A percentile compares a stretch with the other conserved stretches of the same genome.
Evolutionary conservation across 1,140 invertebrate species (phyloP).

Genomic region (Dendrolimus kikuchii): DNA sequence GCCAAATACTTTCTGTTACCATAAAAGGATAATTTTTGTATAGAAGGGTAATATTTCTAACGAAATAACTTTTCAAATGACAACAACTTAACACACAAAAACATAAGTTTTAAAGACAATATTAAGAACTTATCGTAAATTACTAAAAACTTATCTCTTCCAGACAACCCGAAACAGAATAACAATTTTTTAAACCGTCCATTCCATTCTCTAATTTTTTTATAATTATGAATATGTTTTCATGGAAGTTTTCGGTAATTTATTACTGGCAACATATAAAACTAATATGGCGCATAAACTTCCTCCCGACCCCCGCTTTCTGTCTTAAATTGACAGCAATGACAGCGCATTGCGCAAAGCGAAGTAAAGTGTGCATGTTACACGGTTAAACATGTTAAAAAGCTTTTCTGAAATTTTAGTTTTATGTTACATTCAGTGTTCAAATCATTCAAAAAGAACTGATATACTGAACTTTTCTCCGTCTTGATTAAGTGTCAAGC

Average conservation of each 20-base stretch:
- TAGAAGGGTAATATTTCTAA: too few species aligned
- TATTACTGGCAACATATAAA: conserved; percentile 25
- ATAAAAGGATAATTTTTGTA: too few species aligned
- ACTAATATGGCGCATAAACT: conserved; percentile 36
- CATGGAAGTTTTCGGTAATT: not conserved
- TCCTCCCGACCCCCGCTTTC: conserved; percentile 15
- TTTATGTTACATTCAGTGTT: conserved; percentile 68
- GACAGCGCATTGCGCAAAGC: conserved; percentile 64
- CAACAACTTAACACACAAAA: too few species aligned
- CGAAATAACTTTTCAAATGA: too few species aligned
- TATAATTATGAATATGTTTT: too few species aligned
- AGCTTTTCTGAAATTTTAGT: conserved; percentile 72
- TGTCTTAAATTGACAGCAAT: conserved; percentile 23
- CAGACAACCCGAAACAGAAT: too few species aligned
- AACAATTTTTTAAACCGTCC: too few species aligned
- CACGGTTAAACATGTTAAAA: conserved; percentile 73
- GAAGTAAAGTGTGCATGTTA: conserved; percentile 66
- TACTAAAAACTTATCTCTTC: too few species aligned
- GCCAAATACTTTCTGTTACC: too few species aligned
- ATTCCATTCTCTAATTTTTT: too few species aligned
- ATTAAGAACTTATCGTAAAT: too few species aligned
- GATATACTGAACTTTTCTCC: conserved; percentile 70
- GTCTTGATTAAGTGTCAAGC: conserved; percentile 69
- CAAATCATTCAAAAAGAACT: conserved; percentile 66
- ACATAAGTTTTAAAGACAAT: too few species aligned